Evolutionary conservation across 2,888 invertebrate species (phyloP).

Genomic region (Meteorus colon): DNA sequence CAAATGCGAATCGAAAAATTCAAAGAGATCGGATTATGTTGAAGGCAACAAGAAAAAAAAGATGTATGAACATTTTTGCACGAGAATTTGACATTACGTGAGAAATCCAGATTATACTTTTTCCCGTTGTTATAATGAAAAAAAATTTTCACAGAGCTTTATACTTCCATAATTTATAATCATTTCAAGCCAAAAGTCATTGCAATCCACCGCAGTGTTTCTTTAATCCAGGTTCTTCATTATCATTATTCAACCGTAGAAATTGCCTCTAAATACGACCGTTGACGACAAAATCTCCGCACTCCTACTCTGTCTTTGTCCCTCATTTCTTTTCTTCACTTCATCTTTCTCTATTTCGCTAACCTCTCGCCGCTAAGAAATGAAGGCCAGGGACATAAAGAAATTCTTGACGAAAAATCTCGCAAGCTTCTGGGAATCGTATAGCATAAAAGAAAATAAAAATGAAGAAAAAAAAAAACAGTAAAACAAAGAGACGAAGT

Average conservation of each 20-base stretch:
- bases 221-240: conserved; percentile 35
- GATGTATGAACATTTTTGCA: conserved; percentile 3
- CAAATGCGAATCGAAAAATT: background rate
- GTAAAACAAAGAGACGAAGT: background rate
- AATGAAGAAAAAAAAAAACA: background rate
- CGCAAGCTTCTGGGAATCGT: conserved; percentile 3
- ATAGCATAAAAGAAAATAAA: conserved; percentile 3
- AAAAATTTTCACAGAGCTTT: conserved; percentile 15
- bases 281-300: conserved; percentile 11
- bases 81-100: conserved; percentile 1
- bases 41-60: background rate
- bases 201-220: conserved; percentile 16
- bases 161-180: conserved; percentile 31
- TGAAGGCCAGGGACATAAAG: conserved; percentile 21
- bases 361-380: background rate
- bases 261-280: conserved; percentile 25
- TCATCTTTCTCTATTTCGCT: too few relatives aligned
- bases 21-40: conserved; percentile 7
- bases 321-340: too few relatives aligned
- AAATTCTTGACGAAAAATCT: conserved; percentile 3
- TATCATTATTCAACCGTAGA: conserved; percentile 41
- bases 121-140: conserved; percentile 16
- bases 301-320: background rate
- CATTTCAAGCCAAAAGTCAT: conserved; percentile 19
- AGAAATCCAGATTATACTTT: background rate